Evolutionary conservation across 2,888 invertebrate genomes (phyloP).

Genomic region (Glyphotaelius pellucidus): DNA sequence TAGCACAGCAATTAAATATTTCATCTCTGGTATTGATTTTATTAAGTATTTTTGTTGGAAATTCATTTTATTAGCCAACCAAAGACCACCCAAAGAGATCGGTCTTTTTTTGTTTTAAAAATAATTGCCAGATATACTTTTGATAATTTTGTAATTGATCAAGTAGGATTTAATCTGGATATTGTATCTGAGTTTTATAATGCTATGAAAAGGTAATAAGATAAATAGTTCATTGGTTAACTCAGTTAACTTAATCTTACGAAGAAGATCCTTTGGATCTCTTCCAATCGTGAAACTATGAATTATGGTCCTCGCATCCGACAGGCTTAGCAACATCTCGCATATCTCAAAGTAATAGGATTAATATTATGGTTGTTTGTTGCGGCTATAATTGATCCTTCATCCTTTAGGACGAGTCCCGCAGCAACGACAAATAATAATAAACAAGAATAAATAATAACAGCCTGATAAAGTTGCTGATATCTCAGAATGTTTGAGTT

Average conservation of each 20-base stretch:
- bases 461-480: not conserved
- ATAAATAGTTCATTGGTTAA: not conserved
- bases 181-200: not conserved
- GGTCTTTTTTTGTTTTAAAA: not conserved
- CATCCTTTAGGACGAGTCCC: not conserved
- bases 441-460: not conserved
- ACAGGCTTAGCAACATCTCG: not conserved
- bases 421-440: not conserved
- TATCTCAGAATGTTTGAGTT: not conserved
- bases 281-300: conserved; percentile 14
- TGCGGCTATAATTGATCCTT: conserved; percentile 2
- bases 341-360: not conserved
- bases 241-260: not conserved
- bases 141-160: too few species aligned
- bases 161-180: not conserved
- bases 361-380: not conserved
- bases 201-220: not conserved
- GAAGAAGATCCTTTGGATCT: not conserved
- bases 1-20: not conserved
- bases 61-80: not conserved
- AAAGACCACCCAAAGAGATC: not conserved
- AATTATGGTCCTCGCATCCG: conserved; percentile 23
- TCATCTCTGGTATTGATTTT: not conserved
- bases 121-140: not conserved
- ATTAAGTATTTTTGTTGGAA: not conserved